Evolutionary conservation across 1,140 invertebrate genomes (phyloP).

Genomic region (Coptotermes formosanus): DNA sequence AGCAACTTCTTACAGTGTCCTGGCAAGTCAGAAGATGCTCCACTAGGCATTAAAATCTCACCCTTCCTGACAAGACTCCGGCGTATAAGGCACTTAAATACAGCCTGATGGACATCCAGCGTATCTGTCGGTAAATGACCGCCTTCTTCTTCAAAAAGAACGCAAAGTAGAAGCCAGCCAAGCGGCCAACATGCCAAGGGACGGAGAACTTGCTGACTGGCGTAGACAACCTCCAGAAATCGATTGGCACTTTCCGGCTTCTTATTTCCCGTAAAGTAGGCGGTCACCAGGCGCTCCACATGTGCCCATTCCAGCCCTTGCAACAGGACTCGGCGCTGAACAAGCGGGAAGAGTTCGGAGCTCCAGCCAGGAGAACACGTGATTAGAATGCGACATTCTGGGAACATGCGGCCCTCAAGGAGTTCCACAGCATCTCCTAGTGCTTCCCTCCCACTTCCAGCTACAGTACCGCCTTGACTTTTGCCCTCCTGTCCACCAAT

Average conservation of each 20-base stretch:
- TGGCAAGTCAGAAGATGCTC: slow-evolving; percentile 44
- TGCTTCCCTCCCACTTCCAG: slow-evolving; percentile 43
- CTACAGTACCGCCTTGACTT: neutral
- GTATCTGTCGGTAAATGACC: slow-evolving; percentile 44
- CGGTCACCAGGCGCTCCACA: slow-evolving; percentile 50
- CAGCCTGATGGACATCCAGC: slow-evolving; percentile 48
- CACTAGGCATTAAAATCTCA: slow-evolving; percentile 24
- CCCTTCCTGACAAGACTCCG: slow-evolving; percentile 42
- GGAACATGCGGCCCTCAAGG: slow-evolving; percentile 55
- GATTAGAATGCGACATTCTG: slow-evolving; percentile 54
- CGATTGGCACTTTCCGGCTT: slow-evolving; percentile 42
- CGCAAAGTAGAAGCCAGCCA: slow-evolving; percentile 55
- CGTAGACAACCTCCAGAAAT: slow-evolving; percentile 37
- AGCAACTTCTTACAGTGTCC: slow-evolving; percentile 51
- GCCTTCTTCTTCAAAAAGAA: slow-evolving; percentile 49
- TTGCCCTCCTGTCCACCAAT: slow-evolving; percentile 32
- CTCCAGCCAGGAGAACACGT: slow-evolving; percentile 49
- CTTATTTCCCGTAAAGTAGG: slow-evolving; percentile 52
- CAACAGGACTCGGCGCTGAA: slow-evolving; percentile 51
- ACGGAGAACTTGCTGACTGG: slow-evolving; percentile 41
- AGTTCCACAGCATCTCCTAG: slow-evolving; percentile 49
- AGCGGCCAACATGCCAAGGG: slow-evolving; percentile 54
- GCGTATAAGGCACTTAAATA: slow-evolving; percentile 50
- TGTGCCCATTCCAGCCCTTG: slow-evolving; percentile 55
- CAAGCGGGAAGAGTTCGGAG: slow-evolving; percentile 46